These are phyloP conservation scores for Amphiura filiformis DNA, from an alignment of 35 echinoderm and acorn worm species.

Conservation along the genomic window DNA sequence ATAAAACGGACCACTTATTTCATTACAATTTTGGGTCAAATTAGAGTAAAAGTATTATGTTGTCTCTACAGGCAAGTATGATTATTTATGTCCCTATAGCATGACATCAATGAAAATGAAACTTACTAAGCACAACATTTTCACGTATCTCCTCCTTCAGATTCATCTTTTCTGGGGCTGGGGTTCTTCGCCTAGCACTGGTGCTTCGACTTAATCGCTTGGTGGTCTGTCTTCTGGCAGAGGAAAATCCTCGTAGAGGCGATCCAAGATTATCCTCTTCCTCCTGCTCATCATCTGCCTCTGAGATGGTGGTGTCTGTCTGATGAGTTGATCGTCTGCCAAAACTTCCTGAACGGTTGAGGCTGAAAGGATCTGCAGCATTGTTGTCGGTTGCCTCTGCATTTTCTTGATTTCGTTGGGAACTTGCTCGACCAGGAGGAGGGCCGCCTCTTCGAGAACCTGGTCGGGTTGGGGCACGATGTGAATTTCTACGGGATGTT, in stretches of 20 bases:
- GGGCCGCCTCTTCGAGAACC: slow-evolving; percentile 54
- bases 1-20: too few relatives aligned
- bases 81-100: too few relatives aligned
- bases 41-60: too few relatives aligned
- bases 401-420: slow-evolving; percentile 22
- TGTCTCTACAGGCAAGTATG: too few relatives aligned
- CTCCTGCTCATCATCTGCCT: slow-evolving; percentile 68
- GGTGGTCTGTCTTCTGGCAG: slow-evolving; percentile 64
- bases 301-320: slow-evolving; percentile 47
- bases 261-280: slow-evolving; percentile 47
- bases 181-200: slow-evolving; percentile 49
- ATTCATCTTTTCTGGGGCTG: not conserved
- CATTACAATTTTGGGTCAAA: too few relatives aligned
- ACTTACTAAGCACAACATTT: slow-evolving; percentile 47
- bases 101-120: too few relatives aligned
- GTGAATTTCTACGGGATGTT: slow-evolving; percentile 56
- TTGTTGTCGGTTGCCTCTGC: slow-evolving; percentile 43
- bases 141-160: slow-evolving; percentile 33
- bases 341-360: not conserved
- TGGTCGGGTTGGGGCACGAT: slow-evolving; percentile 24
- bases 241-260: slow-evolving; percentile 47
- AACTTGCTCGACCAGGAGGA: slow-evolving; percentile 24
- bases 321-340: slow-evolving; percentile 32
- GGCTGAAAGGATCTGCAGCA: not conserved
- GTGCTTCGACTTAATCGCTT: slow-evolving; percentile 84